These are phyloP conservation scores for Callyntrura guangdongensis DNA, from an alignment of 2,888 invertebrate species.

Conservation along the genomic window DNA sequence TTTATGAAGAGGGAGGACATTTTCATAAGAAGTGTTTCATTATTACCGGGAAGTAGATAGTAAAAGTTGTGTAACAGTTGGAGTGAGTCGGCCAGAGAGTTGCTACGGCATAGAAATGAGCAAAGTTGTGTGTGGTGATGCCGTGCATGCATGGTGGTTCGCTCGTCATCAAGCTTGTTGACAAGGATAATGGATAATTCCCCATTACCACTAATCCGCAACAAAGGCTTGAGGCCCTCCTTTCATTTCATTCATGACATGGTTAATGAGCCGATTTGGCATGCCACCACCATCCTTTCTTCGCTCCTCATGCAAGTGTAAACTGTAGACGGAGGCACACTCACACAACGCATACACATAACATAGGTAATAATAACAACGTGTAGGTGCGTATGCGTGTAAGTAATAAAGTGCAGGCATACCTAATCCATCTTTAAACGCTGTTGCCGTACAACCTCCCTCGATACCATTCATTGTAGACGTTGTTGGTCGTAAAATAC, in stretches of 20 bases:
- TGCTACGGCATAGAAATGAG: background rate
- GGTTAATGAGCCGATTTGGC: slow-evolving; percentile 80
- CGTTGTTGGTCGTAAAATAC: background rate
- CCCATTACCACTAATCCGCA: slow-evolving; percentile 79
- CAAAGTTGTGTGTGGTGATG: slow-evolving; percentile 14
- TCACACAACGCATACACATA: background rate
- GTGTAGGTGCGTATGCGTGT: slow-evolving; percentile 42
- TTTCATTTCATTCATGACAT: slow-evolving; percentile 80
- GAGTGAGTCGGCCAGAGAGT: background rate
- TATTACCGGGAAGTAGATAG: background rate
- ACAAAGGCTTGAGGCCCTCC: slow-evolving; percentile 79
- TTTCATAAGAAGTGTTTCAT: slow-evolving; percentile 8
- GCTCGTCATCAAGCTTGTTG: slow-evolving; percentile 79
- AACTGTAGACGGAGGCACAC: background rate
- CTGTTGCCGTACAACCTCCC: background rate
- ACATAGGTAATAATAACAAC: background rate
- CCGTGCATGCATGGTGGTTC: slow-evolving; percentile 77
- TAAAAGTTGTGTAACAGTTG: slow-evolving; percentile 8
- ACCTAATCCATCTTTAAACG: slow-evolving; percentile 15
- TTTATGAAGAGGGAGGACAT: slow-evolving; percentile 54
- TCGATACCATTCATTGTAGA: background rate
- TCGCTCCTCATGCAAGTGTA: slow-evolving; percentile 35
- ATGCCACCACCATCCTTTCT: slow-evolving; percentile 70
- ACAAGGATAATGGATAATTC: slow-evolving; percentile 79
- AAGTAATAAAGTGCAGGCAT: slow-evolving; percentile 16